Evolutionary conservation across 1,140 invertebrate genomes (phyloP).

Genomic region (Proctacanthus coquilletti): DNA sequence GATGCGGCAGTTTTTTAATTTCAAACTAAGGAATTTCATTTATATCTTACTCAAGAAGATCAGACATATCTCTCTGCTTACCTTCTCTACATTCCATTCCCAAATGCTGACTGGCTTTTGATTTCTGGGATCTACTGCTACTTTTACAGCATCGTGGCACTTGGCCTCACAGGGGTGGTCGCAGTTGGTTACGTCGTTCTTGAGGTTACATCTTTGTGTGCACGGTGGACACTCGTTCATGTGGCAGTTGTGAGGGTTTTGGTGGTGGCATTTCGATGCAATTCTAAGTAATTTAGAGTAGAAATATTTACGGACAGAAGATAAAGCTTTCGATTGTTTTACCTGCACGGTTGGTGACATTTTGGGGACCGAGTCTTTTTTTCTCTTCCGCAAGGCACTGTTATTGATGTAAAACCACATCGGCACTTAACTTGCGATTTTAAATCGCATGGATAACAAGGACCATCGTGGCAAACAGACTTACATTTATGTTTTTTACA

Average conservation of each 20-base stretch:
- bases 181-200: conserved; percentile 43
- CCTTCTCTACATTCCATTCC: conserved; percentile 47
- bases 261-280: conserved; percentile 63
- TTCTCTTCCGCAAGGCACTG: conserved; percentile 73
- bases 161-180: conserved; percentile 53
- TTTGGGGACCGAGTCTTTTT: conserved; percentile 59
- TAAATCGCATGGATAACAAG: conserved; percentile 77
- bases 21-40: conserved; percentile 39
- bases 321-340: no score
- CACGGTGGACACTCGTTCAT: conserved; percentile 78
- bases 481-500: conserved; percentile 84
- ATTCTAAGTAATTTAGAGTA: conserved; percentile 37
- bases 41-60: no score
- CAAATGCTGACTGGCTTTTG: conserved; percentile 57
- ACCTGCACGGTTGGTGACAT: conserved; percentile 51
- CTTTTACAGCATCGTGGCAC: conserved; percentile 69
- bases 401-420: conserved; percentile 64
- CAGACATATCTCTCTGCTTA: no score
- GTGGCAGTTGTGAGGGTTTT: conserved; percentile 68
- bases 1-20: conserved; percentile 49
- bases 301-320: no score
- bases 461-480: conserved; percentile 71
- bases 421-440: conserved; percentile 64
- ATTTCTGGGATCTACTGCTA: conserved; percentile 40
- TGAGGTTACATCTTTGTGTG: conserved; percentile 46